Base-by-base conservation (phyloP, 2,113 vertebrate genomes). In the Oreochromis niloticus region DNA sequence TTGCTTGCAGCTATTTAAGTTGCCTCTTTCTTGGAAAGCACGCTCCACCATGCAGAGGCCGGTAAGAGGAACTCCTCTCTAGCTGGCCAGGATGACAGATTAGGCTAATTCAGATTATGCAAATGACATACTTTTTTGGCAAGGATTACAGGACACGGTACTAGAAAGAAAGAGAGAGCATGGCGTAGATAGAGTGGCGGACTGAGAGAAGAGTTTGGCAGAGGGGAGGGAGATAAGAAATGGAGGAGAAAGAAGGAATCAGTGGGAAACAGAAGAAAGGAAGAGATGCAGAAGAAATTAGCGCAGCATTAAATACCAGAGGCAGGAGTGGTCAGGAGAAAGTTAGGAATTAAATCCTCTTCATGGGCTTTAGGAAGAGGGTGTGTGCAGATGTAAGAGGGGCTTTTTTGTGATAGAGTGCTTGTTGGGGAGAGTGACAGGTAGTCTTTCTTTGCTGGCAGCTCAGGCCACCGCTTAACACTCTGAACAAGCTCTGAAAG, bases 61-160 rank as follows among this genome's bases (percentile, higher is more conserved):
- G 7, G 48, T 56, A 56, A 86, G 86, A 73, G 82, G 46, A 63
- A 89, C 79, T 82, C 61, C 73, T 88, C 84, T 90, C 55, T 59
- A 5, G 84, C 14, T 5, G 9, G 71, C 86, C 88, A 83, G 91
- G 91, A 93, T 32, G 16, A 87, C 85, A 94, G 93, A 95, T 96
- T 95, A 96, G 85, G 88, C 86, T 92, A 95, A 95, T 96, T 95
- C 88, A 91, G 94, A 95, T 96, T 94, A 96, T 96, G 96, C 89
- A 95, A 94, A 95, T 89, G 22, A 82, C 71, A 57, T n/a, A 43
- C 79, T 92, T 81, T 81, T 75, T 48, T 88, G 91, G 87, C 83
- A 61, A 61, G 90, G 92, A 95, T 95, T 95, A 95, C 93, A 92
- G 91, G 81, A 85, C 85, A 59, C 5, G 17, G 54, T 68, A 63